Base-by-base conservation (phyloP, 2,797 vertebrate genomes). In the Distichodus sexfasciatus region DNA sequence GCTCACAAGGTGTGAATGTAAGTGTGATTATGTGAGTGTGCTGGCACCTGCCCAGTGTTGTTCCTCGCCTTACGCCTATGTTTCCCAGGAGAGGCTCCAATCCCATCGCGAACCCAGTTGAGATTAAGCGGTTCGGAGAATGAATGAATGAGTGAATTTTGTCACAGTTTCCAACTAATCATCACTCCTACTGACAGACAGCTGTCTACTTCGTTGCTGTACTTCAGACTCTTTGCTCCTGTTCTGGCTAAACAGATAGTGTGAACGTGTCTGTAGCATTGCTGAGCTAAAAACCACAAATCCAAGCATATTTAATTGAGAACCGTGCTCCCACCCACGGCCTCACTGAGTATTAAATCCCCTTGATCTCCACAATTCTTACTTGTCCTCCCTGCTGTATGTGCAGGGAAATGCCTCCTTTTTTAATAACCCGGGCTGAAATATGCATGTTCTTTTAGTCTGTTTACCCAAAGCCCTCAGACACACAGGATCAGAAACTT, bases 391-490 rank as follows among this genome's bases (percentile, higher is more conserved):
- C 46, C 50, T 80, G 38, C 48, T 26, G 74, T 76, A 59, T 72
- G 61, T 75, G 60, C 35, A 58, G 79, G 82, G 80, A 65, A 57
- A 80, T 29, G 78, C 74, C 74, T 82, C 78, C 78, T 74, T 68
- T 69, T 75, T 68, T 79, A 83, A 83, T 82, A 83, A 81, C 76
- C 69, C 61, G 66, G 47, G 59, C 75, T 81, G 81, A 89, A 82
- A 81, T 87, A 86, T 88, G 83, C 86, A 86, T 82, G 80, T 69
- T 79, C 84, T 76, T 77, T 88, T 86, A 85, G 76, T 79, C 86
- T 88, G 85, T 87, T 87, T 86, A 83, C 61, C 82, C 84, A 80
- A 82, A 89, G 81, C 85, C 84, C 83, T 88, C 86, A 71, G 87
- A 88, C 79, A 81, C 79, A 71, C 71, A 79, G 86, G 87, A 90